These are phyloP conservation scores for Microcebus lehilahytsara DNA, from an alignment of 2,113 vertebrate species.

Conservation along the genomic window DNA sequence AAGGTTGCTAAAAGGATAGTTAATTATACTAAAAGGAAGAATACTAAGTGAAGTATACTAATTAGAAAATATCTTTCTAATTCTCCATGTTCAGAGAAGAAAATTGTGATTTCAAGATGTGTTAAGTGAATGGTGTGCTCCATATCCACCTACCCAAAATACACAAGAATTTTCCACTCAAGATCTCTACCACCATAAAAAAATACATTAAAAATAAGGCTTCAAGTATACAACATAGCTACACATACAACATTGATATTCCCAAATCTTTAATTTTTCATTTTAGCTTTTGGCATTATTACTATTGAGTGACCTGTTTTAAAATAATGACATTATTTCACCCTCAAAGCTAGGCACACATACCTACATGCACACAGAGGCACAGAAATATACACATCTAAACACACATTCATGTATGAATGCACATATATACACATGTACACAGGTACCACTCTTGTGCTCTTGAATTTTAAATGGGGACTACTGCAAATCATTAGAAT, in stretches of 20 bases:
- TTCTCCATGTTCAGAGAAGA: not conserved
- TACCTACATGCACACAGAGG: not conserved
- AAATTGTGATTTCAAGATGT: not conserved
- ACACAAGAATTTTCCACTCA: not conserved
- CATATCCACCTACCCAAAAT: not conserved
- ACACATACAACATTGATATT: not conserved
- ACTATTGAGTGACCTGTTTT: not conserved
- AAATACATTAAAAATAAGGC: conserved; percentile 10
- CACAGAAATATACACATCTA: not conserved
- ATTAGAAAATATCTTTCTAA: not conserved
- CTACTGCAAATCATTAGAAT: not conserved
- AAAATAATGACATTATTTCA: not conserved
- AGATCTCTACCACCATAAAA: not conserved
- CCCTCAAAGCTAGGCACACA: not conserved
- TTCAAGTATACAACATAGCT: not conserved
- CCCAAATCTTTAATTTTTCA: not conserved
- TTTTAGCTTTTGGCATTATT: not conserved
- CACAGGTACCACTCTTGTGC: not conserved
- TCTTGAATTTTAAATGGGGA: not conserved
- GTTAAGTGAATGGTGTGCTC: not conserved
- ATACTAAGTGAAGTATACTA: not conserved
- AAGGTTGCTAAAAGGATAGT: not conserved
- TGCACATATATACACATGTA: not conserved
- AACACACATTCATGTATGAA: not conserved
- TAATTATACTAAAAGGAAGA: not conserved